Percentiles rank a stretch among this genome's conserved stretches.
Conservation (phyloP, 2,888 invertebrate genomes). For the Eupelmus urozonus region DNA sequence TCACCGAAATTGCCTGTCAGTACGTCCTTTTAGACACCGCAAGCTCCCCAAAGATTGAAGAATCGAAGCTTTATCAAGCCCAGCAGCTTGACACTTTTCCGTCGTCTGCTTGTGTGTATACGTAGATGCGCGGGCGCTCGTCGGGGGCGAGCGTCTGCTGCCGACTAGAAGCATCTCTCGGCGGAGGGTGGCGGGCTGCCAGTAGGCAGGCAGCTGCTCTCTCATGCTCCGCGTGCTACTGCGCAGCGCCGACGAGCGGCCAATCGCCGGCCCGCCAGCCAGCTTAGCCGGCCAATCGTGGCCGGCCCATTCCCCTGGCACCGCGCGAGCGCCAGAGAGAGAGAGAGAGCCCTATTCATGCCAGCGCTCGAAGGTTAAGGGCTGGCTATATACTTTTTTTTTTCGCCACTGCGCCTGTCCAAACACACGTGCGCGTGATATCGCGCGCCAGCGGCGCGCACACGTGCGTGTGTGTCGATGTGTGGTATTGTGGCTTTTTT, state of each 20-base stretch:
- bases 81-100: too few relatives aligned
- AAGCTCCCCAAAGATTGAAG: too few relatives aligned
- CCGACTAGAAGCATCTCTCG: slow-evolving; percentile 46
- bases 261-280: slow-evolving; percentile 22
- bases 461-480: too few relatives aligned
- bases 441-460: too few relatives aligned
- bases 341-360: background rate
- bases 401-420: too few relatives aligned
- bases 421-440: too few relatives aligned
- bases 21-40: too few relatives aligned
- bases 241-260: slow-evolving; percentile 19
- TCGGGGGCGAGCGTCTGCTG: slow-evolving; percentile 55
- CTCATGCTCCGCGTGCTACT: background rate
- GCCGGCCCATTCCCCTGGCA: slow-evolving; percentile 5
- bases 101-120: background rate
- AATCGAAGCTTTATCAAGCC: too few relatives aligned
- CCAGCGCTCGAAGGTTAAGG: slow-evolving; percentile 23
- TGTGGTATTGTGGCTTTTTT: too few relatives aligned
- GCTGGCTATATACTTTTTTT: too few relatives aligned
- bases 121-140: slow-evolving; percentile 38
- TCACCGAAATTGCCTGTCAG: too few relatives aligned
- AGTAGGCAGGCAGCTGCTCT: too few relatives aligned
- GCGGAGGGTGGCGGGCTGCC: background rate
- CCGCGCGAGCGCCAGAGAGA: background rate
- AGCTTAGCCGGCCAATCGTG: background rate